Base-by-base conservation (phyloP, 2,113 vertebrate genomes). In the Thomomys bottae region DNA sequence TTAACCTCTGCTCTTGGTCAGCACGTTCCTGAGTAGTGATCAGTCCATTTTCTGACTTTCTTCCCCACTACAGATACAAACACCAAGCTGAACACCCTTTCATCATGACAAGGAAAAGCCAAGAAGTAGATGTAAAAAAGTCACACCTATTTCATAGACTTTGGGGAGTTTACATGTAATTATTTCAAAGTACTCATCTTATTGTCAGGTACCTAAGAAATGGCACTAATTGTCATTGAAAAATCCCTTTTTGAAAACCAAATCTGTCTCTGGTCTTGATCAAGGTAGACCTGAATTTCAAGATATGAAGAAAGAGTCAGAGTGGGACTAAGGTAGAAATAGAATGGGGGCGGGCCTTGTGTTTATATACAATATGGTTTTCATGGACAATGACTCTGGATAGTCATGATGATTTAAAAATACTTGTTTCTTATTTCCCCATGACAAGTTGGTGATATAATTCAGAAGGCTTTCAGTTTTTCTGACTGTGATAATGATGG, bases 231-330 rank as follows among this genome's bases (percentile, higher is more conserved):
- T 59, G 70, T 67, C 86, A 59, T 28, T 70, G 32, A 68, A 71
- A n/a, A 32, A 32, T 15, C 18, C 38, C 5, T 84, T 88, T 96
- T 54, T 38, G 28, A 42, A 77, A 93, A n/a, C 6, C 85, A 11
- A 30, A 0, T 79, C 26, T 23, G 49, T 72, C 87, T 38, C 8
- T 73, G 30, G 24, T 75, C 89, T 84, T 70, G 20, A 23, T 73
- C 5, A 32, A 42, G 30, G 77, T 7, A 78, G 28, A 89, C 8
- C 24, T 40, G 8, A 81, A 18, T 20, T 70, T 81, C 66, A 82
- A n/a, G 28, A 66, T 64, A 36, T 94, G 49, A 34, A 94, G 66
- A 59, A 30, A 94, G 26, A 28, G 14, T 77, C 21, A 84, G 21
- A 84, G 28, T 64, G n/a, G 73, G 28, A 70, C 11, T 63, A 57